Percentiles rank a stretch among this genome's conserved stretches.
phyloP scores from a whole-genome alignment of 53 echinoderm and acorn worm species.

The Crossaster papposus region DNA sequence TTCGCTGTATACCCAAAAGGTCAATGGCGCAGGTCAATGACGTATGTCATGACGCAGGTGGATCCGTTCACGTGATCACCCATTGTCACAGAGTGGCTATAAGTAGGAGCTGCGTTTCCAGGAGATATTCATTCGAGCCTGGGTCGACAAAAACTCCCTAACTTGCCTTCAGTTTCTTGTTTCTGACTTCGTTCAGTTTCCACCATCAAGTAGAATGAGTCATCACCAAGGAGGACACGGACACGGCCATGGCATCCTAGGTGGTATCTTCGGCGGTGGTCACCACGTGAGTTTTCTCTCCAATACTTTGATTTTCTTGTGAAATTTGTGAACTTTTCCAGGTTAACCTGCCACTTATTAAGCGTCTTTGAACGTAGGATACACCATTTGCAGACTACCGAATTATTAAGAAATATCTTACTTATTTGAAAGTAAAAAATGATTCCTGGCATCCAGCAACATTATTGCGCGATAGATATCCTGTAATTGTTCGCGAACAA shows the following conservation, averaged over 20 bases:
- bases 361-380: too few relatives aligned
- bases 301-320: not conserved
- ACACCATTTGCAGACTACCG: too few relatives aligned
- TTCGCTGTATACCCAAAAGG: not conserved
- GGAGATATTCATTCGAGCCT: not conserved
- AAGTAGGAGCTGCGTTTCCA: not conserved
- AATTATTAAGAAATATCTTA: too few relatives aligned
- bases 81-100: not conserved
- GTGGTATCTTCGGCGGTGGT: slow-evolving; percentile 3
- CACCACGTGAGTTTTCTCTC: slow-evolving; percentile 1
- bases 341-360: not conserved
- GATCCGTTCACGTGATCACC: not conserved
- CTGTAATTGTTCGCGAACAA: too few relatives aligned
- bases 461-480: too few relatives aligned
- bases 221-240: slow-evolving; percentile 6
- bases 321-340: not conserved
- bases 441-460: too few relatives aligned
- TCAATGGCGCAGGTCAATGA: not conserved
- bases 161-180: not conserved
- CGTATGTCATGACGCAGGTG: not conserved
- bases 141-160: not conserved
- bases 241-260: not conserved
- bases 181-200: not conserved
- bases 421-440: too few relatives aligned
- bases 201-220: not conserved